Evolutionary conservation across 2,113 vertebrate species (phyloP), one percentile per base, ranked within the genome.

Genomic region (Eurypyga helias): DNA sequence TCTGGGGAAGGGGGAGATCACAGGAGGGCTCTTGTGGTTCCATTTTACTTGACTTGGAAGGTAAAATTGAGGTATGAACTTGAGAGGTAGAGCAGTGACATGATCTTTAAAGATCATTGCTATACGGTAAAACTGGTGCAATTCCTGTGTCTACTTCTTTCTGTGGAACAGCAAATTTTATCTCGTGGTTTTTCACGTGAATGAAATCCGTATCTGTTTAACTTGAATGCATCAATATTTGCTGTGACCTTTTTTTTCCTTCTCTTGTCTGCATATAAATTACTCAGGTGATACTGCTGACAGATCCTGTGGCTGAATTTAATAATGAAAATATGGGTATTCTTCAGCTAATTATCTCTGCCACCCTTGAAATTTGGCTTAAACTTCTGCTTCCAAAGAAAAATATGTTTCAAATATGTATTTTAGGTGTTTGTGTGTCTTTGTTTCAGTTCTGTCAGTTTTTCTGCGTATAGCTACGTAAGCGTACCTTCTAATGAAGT

Each of bases 301-400:
- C 43, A 80, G 66, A 48, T 83, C 55, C 91, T 48, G 66, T 78
- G 49, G 67, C 26, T 87, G 54, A 90, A 94, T 62, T 91, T 90
- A 94, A 82, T 96, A 66, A 78, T 64, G 73, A 73, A 95, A 73
- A 28, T 43, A 26, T 84, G 18, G 36, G 31, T 73, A 55, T 89
- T 87, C 83, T 80, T 85, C 8, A 95, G 64, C 62, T 96, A 93
- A 96, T 93, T 93, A 86, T 90, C n/a, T 80, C 81, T 90, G 26
- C 26, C 20, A 66, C 61, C 49, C 51, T 93, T 67, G 92, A 97
- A 93, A 92, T 48, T 55, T 65, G 84, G 86, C 83, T 90, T 91
- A 45, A 67, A 58, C 85, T 81, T 73, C 36, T 82, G 19, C 9
- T 86, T 72, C 49, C 15, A 10, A 57, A 67, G 57, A 48, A 94